Evolutionary conservation across 2,888 invertebrate species (phyloP), one percentile per base, ranked within the genome.

Genomic region (Alcis repandata): DNA sequence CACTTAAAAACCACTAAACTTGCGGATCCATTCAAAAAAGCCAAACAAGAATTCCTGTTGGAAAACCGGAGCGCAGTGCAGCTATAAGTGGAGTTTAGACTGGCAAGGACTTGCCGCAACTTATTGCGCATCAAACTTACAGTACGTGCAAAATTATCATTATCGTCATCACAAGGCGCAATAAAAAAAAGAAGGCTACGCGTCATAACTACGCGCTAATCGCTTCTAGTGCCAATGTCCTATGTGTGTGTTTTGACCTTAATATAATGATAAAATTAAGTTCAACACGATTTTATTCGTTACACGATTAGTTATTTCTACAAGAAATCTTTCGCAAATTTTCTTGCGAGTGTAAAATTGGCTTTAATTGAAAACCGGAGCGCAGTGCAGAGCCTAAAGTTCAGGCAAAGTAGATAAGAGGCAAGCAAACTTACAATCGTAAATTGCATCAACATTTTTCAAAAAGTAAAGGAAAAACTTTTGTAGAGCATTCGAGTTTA

Each of bases 31-130:
- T 52, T 59, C 46, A 57, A 67, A 73, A 67, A 67, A 69, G 61
- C 66, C 70, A 68, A 71, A 70, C 67, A 70, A 67, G 71, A 70
- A 65, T 64, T 60, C 57, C 46, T 40, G 36, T 57, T 67, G 63
- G 58, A 67, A 69, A 69, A 60, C 59, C 52, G 32, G 52, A 48
- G 59, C 56, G 63, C 32, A 67, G 15, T 51, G 59, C 59, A 17
- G 59, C 33, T 27, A 52, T 60, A 54, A n/a, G 33, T 61, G 36
- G 19, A 20, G 36, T 51, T 51, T 20, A 51, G 19, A 36, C 19
- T 1, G 8, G 13, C 20, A 36, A 19, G 6, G 33, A 38, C 51
- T 51, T 20, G n/a, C 20, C 51, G 19, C 49, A 49, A 49, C 32
- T 33, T 33, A 33, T 33, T 33, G 11, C 49, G n/a, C 15, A 10